These are phyloP conservation scores for Criorhina ranunculi DNA, from an alignment of 2,888 invertebrate genomes.

Conservation along the genomic window DNA sequence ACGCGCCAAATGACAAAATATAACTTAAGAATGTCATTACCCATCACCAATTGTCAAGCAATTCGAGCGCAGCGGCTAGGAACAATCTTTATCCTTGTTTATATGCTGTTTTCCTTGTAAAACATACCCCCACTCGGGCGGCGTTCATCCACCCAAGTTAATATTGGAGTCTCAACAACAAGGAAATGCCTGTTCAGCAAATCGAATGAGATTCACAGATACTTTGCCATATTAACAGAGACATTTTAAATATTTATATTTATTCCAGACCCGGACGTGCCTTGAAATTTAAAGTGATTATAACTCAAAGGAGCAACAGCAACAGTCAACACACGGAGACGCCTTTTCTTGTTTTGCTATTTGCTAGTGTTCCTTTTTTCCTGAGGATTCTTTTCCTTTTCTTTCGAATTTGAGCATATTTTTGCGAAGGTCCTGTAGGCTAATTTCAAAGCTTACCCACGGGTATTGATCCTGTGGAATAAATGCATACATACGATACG, in stretches of 20 bases:
- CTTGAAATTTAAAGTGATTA: constrained; percentile 59
- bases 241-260: constrained; percentile 66
- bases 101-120: not conserved
- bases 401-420: constrained; percentile 19
- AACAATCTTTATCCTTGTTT: constrained; percentile 6
- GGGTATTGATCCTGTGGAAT: constrained; percentile 18
- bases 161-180: constrained; percentile 11
- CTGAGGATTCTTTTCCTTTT: not conserved
- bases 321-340: constrained; percentile 31
- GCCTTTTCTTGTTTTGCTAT: constrained; percentile 4
- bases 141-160: constrained; percentile 21
- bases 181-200: constrained; percentile 55
- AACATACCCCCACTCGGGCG: constrained; percentile 13
- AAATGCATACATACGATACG: not conserved
- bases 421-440: constrained; percentile 34
- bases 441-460: constrained; percentile 34
- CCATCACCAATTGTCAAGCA: constrained; percentile 37
- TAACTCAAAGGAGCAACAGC: constrained; percentile 13
- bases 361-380: not conserved
- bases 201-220: constrained; percentile 61
- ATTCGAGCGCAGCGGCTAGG: not conserved
- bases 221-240: constrained; percentile 58
- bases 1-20: not conserved
- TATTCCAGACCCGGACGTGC: constrained; percentile 58
- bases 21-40: constrained; percentile 20